phyloP scores from a whole-genome alignment of 1,140 invertebrate species.

The Matsumurasca onukii region DNA sequence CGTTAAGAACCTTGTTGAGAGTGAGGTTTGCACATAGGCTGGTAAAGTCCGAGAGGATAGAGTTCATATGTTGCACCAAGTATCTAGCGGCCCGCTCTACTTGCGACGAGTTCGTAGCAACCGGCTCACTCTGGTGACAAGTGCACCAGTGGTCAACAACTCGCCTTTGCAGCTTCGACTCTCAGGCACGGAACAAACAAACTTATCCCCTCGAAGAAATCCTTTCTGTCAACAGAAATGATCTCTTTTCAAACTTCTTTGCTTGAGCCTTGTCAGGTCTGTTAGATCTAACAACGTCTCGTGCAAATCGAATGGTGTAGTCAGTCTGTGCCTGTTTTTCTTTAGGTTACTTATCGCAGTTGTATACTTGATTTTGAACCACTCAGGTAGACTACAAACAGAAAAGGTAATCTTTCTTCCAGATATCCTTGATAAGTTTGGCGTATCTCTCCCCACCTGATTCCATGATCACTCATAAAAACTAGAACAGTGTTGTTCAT shows the following conservation, averaged over 20 bases:
- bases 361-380: slow-evolving; percentile 57
- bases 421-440: slow-evolving; percentile 62
- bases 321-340: slow-evolving; percentile 52
- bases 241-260: slow-evolving; percentile 42
- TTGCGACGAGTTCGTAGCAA: slow-evolving; percentile 52
- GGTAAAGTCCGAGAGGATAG: slow-evolving; percentile 55
- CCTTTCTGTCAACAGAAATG: slow-evolving; percentile 41
- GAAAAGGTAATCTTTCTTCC: slow-evolving; percentile 68
- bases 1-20: slow-evolving; percentile 31
- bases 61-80: slow-evolving; percentile 64
- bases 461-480: slow-evolving; percentile 72
- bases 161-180: slow-evolving; percentile 69
- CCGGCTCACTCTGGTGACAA: slow-evolving; percentile 63
- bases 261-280: slow-evolving; percentile 47
- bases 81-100: slow-evolving; percentile 54
- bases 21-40: slow-evolving; percentile 52
- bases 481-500: slow-evolving; percentile 58
- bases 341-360: slow-evolving; percentile 53
- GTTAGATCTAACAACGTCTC: slow-evolving; percentile 64
- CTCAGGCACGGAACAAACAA: slow-evolving; percentile 69
- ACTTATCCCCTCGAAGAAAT: slow-evolving; percentile 64
- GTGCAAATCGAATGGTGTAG: slow-evolving; percentile 63
- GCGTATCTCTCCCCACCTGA: slow-evolving; percentile 64
- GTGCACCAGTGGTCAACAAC: slow-evolving; percentile 84
- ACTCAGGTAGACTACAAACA: slow-evolving; percentile 61